Percentiles rank a stretch among this genome's conserved stretches.
These are phyloP conservation scores for Rhadinocentrus ornatus DNA, from an alignment of 2,797 vertebrate genomes.

Conservation along the genomic window DNA sequence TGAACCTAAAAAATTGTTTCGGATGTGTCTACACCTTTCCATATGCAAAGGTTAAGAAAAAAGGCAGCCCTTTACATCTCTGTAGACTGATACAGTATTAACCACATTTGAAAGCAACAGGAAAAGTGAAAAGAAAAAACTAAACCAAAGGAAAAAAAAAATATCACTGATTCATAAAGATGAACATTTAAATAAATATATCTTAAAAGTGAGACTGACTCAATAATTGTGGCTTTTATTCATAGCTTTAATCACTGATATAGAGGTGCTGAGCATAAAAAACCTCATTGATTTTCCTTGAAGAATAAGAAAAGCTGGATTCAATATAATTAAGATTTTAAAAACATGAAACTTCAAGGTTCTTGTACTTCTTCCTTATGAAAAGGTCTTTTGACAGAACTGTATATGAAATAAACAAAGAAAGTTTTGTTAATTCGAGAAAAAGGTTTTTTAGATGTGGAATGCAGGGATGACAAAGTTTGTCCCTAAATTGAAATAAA, in stretches of 20 bases:
- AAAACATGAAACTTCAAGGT: conserved; percentile 71
- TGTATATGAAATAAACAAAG: conserved; percentile 53
- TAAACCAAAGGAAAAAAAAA: conserved; percentile 38
- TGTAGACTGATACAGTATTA: conserved; percentile 36
- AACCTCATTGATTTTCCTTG: conserved; percentile 71
- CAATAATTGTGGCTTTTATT: conserved; percentile 65
- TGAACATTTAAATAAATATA: conserved; percentile 19
- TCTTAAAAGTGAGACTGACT: conserved; percentile 37
- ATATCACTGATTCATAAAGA: conserved; percentile 36
- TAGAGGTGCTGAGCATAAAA: conserved; percentile 60
- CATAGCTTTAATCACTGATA: conserved; percentile 61
- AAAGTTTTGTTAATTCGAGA: conserved; percentile 42
- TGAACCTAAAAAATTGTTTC: conserved; percentile 29
- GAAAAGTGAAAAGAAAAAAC: conserved; percentile 45
- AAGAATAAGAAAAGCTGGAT: conserved; percentile 60
- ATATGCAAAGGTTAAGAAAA: conserved; percentile 15
- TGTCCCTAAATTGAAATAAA: conserved; percentile 27
- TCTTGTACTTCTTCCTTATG: conserved; percentile 42
- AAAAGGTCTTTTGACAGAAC: conserved; percentile 55
- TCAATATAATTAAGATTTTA: conserved; percentile 74
- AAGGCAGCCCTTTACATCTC: conserved; percentile 34
- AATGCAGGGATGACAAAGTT: conserved; percentile 9
- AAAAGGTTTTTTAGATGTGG: conserved; percentile 35
- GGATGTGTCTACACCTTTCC: conserved; percentile 22
- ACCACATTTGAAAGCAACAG: conserved; percentile 16